Evolutionary conservation across 2,888 invertebrate species (phyloP), one percentile per base, ranked within the genome.

Genomic region (Brachypterus glaber): DNA sequence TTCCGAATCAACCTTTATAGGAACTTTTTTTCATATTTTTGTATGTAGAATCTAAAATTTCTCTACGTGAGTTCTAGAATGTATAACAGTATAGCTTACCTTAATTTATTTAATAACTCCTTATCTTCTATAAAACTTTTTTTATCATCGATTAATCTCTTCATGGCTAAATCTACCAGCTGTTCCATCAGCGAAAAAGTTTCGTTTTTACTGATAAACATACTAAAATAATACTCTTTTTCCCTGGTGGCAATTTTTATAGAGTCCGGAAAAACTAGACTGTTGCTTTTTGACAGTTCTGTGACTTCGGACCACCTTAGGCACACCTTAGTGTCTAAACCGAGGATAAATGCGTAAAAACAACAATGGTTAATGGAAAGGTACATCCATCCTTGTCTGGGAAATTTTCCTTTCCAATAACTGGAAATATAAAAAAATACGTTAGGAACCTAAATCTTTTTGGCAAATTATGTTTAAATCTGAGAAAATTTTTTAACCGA

Each of bases 361-460:
- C 93, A 93, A 62, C 96, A 75, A 63, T 92, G 90, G 62, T 93
- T 91, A 21, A 97, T 82, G 13, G 95, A 93, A n/a, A 97, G 74
- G 61, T 96, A 98, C 61, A 97, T 72, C 82, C 92, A 91, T 18
- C 97, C 97, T 69, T 96, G 96, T n/a, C 89, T 72, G 0, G 95
- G 96, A 50, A 97, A 72, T 62, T 82, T 82, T 21, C 88, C 84
- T 66, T 91, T 92, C 82, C 91, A 88, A 59, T 89, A 93, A 59
- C 95, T 95, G 60, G 59, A 51, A n/a, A n/a, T n/a, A n/a, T n/a
- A n/a, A n/a, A n/a, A n/a, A n/a, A n/a, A n/a, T n/a, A n/a, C n/a
- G n/a, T n/a, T n/a, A n/a, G n/a, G n/a, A n/a, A n/a, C n/a, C n/a
- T n/a, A n/a, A n/a, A n/a, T n/a, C n/a, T n/a, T n/a, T n/a, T n/a